Evolutionary conservation across 2,113 vertebrate genomes (phyloP), one percentile per base, ranked within the genome.

Genomic region (Epinephelus moara): DNA sequence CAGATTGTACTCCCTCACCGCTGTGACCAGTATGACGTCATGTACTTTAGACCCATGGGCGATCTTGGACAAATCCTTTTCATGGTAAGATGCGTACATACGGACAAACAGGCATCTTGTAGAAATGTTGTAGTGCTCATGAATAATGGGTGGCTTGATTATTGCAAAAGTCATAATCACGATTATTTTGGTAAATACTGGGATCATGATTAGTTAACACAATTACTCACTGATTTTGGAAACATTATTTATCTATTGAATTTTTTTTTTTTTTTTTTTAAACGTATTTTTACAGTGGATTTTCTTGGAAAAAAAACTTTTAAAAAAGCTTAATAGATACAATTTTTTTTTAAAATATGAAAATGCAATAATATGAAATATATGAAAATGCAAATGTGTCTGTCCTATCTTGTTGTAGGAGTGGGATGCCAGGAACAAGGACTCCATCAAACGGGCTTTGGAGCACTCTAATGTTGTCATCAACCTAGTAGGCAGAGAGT

Each of bases 51-150:
- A 76, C 97, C 96, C 0, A 99, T 99, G 98, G 98, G 97, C 0
- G 98, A 99, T 92, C 95, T 99, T 53, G 98, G 98, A 17, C 98
- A 99, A 88, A 94, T 99, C 64, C 78, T 97, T 70, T 99, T 99
- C 85, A 57, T 98, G 94, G 98, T 99, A 94, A 95, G 71, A 40
- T 37, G 33, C 33, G 6, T 75, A 2, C 9, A 23, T 0, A 33
- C 18, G 56, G 30, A 68, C 17, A 42, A 45, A 30, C 6, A 0
- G 18, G 25, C 6, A 3, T 53, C 1, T 18, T 59, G 14, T 17
- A n/a, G 56, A 55, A 52, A 70, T 68, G 18, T 57, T 60, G 1
- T 9, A 40, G 49, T 21, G 18, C 5, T 56, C 4, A 17, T 50
- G 14, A 30, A 30, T 30, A 30, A 30, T 30, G 30, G 4, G 30